These are phyloP conservation scores for Leptobrachium ailaonicum DNA, from an alignment of 2,113 vertebrate genomes.

Conservation along the genomic window DNA sequence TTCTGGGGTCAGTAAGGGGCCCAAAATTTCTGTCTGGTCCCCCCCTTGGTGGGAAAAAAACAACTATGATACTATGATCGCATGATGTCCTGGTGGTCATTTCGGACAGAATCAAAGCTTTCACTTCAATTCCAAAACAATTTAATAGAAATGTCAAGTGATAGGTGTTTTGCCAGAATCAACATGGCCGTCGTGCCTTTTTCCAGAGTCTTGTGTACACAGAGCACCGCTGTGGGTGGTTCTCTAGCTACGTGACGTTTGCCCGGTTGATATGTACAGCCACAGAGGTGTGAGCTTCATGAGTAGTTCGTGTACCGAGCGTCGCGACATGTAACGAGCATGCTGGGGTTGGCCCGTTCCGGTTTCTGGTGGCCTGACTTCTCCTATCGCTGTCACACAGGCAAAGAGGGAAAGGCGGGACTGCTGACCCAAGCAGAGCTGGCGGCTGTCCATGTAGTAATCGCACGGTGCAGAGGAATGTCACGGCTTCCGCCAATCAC, in stretches of 20 bases:
- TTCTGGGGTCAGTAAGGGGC: too few species aligned
- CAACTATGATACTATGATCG: too few species aligned
- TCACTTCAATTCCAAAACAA: too few species aligned
- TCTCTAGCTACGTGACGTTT: neutral
- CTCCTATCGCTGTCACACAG: neutral
- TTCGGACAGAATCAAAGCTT: too few species aligned
- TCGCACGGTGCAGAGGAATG: neutral
- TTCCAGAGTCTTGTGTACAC: neutral
- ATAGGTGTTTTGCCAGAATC: neutral
- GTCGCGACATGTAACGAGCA: neutral
- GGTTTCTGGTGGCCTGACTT: neutral
- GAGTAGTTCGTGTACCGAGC: neutral
- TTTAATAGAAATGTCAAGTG: too few species aligned
- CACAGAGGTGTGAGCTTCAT: neutral
- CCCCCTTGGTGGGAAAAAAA: too few species aligned
- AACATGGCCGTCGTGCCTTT: neutral
- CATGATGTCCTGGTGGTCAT: too few species aligned
- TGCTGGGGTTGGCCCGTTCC: neutral
- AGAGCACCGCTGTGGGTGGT: neutral
- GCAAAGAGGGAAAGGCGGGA: neutral
- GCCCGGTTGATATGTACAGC: neutral
- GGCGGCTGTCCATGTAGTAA: slow-evolving; percentile 1
- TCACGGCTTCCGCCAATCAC: too few species aligned
- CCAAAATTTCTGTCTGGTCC: too few species aligned
- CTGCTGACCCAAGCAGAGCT: neutral